Base-by-base conservation (phyloP, 2,888 invertebrate genomes). In the Pheosia tremula region DNA sequence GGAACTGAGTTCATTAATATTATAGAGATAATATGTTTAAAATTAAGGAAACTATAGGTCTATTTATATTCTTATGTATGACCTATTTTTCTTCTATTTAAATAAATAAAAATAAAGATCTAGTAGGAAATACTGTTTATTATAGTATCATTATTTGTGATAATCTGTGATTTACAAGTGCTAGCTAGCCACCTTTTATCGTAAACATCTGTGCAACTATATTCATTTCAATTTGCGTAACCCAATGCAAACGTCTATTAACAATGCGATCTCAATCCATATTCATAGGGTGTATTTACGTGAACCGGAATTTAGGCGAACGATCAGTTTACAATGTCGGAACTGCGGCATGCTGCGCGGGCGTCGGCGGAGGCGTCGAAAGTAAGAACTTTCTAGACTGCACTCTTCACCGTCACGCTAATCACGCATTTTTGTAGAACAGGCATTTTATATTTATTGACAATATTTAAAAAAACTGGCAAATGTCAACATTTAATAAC, bases 351-450 rank as follows among this genome's bases (percentile, higher is more conserved):
- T 24, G 24, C 24, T 24, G 24, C 24, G 24, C 24, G 24, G 24
- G 24, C 72, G 75, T 70, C 63, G 70, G 72, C 80, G 76, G 69
- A 72, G 78, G 72, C 69, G 85, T 87, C 86, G 92, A 91, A 92
- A 92, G 91, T 91, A 81, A 84, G 66, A 79, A 86, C 88, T 91
- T 91, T 92, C 91, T 91, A 91, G 89, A 89, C 85, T 24, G 24
- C 89, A 85, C 80, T 84, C 82, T 85, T 80, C 80, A 75, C 80
- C 81, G 86, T 85, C 88, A 89, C 87, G 86, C 87, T 85, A 83
- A 88, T 87, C 88, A 88, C 86, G 87, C 83, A 85, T 85, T 89
- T 88, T 87, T 88, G 85, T 86, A 86, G 41, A 80, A 78, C 74
- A 74, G 80, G 79, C 84, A 56, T 89, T 89, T 89, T 55, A 39